Base-by-base conservation (phyloP, 2,888 invertebrate genomes). In the Trisateles emortualis region DNA sequence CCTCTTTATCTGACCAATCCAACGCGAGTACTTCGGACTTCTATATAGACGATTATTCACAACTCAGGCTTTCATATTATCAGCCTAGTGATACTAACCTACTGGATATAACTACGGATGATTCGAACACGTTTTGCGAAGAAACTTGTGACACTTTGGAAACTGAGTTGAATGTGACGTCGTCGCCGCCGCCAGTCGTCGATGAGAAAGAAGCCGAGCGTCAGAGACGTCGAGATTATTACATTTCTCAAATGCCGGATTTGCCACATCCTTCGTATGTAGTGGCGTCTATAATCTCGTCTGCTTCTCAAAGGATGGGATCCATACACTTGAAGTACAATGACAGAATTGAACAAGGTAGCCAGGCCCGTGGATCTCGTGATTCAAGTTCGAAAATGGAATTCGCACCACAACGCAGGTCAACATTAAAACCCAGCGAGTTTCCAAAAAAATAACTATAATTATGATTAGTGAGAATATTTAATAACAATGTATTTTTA, bases 31-130 rank as follows among this genome's bases (percentile, higher is more conserved):
- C 52, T 2, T 61, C 66, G 6, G 66, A 32, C 22, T 57, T 49
- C 11, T 87, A 72, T 57, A 83, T 87, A 47, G 84, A 88, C 51
- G 86, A 87, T 56, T 83, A 83, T 57, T 88, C 86, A 1, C 85
- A 88, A 33, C 78, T 88, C 2, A 72, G 84, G 38, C 64, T 86
- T 5, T 87, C 84, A 0, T 87, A 85, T 59, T 85, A 88, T 60
- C 81, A 76, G 53, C 32, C 68, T 38, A 22, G 11, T 17, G 35
- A 50, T 35, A 43, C 17, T 8, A 48, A 36, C 30, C 58, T 24
- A 40, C 50, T 35, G 14, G 47, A 38, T 11, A 38, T 45, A 36
- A 64, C 63, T 11, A 58, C 52, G 16, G 14, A 40, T 39, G 26
- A 42, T 11, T 42, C 42, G 17, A 42, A 36, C 41, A 47, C 29